Conservation (phyloP, 2,888 invertebrate genomes). For the Stomorhina lunata region DNA sequence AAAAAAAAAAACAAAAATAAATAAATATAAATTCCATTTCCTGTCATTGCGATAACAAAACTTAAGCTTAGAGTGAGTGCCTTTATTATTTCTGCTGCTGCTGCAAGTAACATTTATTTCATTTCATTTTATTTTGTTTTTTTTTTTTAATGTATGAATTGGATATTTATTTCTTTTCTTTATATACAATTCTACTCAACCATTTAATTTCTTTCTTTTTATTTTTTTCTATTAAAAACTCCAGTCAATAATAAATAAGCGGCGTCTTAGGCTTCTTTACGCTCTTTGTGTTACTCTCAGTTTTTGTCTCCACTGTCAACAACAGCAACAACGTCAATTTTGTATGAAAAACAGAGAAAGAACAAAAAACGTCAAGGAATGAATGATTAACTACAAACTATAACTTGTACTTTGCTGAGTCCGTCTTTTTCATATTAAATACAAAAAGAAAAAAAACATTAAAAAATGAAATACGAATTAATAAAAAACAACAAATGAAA, state of each 20-base stretch:
- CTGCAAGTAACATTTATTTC: conserved; percentile 42
- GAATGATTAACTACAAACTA: conserved; percentile 58
- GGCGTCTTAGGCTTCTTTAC: conserved; percentile 23
- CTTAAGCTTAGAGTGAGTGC: not conserved
- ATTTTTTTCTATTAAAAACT: conserved; percentile 19
- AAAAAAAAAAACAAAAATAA: not conserved
- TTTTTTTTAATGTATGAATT: too few relatives aligned
- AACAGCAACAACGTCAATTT: not conserved
- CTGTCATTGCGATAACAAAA: conserved; percentile 75
- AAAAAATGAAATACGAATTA: conserved; percentile 39
- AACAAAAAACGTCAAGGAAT: conserved; percentile 15
- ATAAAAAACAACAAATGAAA: conserved; percentile 47
- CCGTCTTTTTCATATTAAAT: conserved; percentile 34
- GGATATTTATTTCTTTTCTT: conserved; percentile 10
- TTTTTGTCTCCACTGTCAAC: conserved; percentile 39
- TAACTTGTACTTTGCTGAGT: conserved; percentile 45
- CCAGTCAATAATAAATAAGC: conserved; percentile 37
- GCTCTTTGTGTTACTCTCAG: not conserved
- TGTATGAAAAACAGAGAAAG: not conserved
- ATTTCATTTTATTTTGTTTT: conserved; percentile 5
- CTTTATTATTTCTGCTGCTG: conserved; percentile 18
- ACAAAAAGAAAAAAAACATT: conserved; percentile 5
- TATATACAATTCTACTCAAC: conserved; percentile 34
- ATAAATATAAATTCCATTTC: conserved; percentile 75
- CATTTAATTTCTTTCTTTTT: conserved; percentile 2